Evolutionary conservation across 1,140 invertebrate genomes (phyloP).

Genomic region (Meloidogyne chitwoodi): DNA sequence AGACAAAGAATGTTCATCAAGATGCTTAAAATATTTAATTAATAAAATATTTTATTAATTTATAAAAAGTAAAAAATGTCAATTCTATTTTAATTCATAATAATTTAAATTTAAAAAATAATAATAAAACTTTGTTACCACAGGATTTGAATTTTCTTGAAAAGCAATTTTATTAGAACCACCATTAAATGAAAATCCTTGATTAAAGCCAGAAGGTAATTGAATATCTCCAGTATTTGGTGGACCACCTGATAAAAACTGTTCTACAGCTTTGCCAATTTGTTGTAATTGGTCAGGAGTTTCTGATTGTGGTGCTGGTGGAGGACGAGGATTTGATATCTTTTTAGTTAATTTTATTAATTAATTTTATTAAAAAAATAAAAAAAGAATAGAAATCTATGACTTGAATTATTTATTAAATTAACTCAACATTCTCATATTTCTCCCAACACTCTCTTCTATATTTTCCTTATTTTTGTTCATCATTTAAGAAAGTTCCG

Average conservation of each 20-base stretch:
- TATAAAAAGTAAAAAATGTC: too few relatives aligned
- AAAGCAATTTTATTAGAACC: slow-evolving; percentile 43
- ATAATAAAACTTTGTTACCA: too few relatives aligned
- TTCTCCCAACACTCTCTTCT: too few relatives aligned
- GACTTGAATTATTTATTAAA: too few relatives aligned
- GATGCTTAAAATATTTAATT: slow-evolving; percentile 14
- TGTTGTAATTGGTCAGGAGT: slow-evolving; percentile 36
- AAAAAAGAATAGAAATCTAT: too few relatives aligned
- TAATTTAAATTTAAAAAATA: too few relatives aligned
- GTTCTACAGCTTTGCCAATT: slow-evolving; percentile 50
- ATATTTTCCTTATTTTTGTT: too few relatives aligned
- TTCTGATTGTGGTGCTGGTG: background rate
- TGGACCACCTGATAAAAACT: slow-evolving; percentile 51
- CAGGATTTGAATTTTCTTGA: slow-evolving; percentile 32
- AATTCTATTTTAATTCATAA: too few relatives aligned
- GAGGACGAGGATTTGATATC: slow-evolving; percentile 11
- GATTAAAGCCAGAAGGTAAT: slow-evolving; percentile 56
- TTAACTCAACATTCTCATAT: too few relatives aligned
- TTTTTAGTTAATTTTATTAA: background rate
- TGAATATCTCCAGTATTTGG: slow-evolving; percentile 34
- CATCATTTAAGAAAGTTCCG: too few relatives aligned
- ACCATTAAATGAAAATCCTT: slow-evolving; percentile 51
- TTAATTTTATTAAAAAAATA: background rate
- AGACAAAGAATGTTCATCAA: background rate
- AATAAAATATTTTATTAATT: slow-evolving; percentile 2